Percentiles rank a stretch among this genome's conserved stretches.
Conservation (phyloP, 2,888 invertebrate species). For the Eristalinus aeneus region DNA sequence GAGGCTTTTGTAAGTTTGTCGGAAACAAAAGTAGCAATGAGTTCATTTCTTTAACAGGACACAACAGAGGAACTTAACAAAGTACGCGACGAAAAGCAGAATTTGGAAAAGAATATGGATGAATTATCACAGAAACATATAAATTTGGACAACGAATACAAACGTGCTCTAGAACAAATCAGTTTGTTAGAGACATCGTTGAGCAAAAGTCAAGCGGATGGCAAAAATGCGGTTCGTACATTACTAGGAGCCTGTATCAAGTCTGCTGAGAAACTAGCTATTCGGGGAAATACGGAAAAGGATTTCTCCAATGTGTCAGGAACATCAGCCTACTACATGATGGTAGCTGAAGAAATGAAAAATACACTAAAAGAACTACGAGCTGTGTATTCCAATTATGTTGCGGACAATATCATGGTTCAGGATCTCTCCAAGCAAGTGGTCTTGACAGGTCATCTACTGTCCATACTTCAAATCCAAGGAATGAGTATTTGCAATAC, state of each 20-base stretch:
- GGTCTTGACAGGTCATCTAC: constrained; percentile 80
- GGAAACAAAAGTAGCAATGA: background rate
- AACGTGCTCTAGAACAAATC: constrained; percentile 72
- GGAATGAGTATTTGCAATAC: constrained; percentile 90
- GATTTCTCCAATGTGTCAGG: constrained; percentile 72
- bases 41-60: background rate
- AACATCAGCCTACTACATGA: constrained; percentile 73
- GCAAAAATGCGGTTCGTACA: constrained; percentile 74
- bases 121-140: background rate
- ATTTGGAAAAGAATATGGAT: background rate
- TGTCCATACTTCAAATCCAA: constrained; percentile 85
- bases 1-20: too few species aligned
- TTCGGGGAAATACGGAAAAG: constrained; percentile 72
- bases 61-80: background rate
- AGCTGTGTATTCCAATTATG: constrained; percentile 73
- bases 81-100: background rate
- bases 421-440: constrained; percentile 74
- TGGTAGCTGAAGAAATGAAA: constrained; percentile 73
- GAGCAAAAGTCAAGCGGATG: constrained; percentile 75
- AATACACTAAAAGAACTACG: constrained; percentile 72
- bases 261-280: constrained; percentile 73
- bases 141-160: constrained; percentile 73
- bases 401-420: constrained; percentile 76
- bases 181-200: constrained; percentile 75
- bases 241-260: constrained; percentile 73